Evolutionary conservation across 2,797 vertebrate species (phyloP), one percentile per base, ranked within the genome.

Genomic region (Dendrocincla tyrannina): DNA sequence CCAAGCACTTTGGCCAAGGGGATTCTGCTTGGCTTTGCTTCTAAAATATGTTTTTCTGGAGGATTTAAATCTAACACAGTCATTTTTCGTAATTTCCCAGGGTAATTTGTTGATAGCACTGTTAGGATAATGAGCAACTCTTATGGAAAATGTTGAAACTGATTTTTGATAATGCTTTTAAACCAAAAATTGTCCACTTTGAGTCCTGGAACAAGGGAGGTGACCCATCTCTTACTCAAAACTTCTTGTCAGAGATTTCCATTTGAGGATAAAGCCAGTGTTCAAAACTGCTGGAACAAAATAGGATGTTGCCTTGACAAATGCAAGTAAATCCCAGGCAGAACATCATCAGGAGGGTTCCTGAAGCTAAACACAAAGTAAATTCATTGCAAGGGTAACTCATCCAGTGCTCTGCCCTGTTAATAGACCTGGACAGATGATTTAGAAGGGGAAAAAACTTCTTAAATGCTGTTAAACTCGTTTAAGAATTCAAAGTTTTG

Each of bases 11-110:
- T 37, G 35, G 9, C 20, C 20, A 42, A 41, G 64, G 62, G 52
- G 7, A 1, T 23, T 41, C 18, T 46, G 41, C 50, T 27, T 11
- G 50, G 53, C 10, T 77, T 42, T 46, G 12, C 2, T n/a, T 13
- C 10, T 11, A 44, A 74, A 70, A 25, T 8, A 2, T 0, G 9
- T 41, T 33, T 59, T 32, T 5, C 7, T 37, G 30, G 13, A 74
- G 47, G 14, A 59, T 84, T 85, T 68, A 35, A 77, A 30, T 50
- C 27, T 22, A 17, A 13, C 11, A 11, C 11, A 39, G 41, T 19
- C 0, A 11, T 7, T 20, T 81, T n/a, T 67, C 13, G 11, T 17
- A 1, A 1, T 22, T 37, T 42, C 44, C 56, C 28, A 35, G 33
- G 58, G 58, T 73, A 11, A 67, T 33, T 42, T 70, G 33, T 68